phyloP scores from a whole-genome alignment of 2,888 invertebrate genomes.

The Hermodice carunculata region DNA sequence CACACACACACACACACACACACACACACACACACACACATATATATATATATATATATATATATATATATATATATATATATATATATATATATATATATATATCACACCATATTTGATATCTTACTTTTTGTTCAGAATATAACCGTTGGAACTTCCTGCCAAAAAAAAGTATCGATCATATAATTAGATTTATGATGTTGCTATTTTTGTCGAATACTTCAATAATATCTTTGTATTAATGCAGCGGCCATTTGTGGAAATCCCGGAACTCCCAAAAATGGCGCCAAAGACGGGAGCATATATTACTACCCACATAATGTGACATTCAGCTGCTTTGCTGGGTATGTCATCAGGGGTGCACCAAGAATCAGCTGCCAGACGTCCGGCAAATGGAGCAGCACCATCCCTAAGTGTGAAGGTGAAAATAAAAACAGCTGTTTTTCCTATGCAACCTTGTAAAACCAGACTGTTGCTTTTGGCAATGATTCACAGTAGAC shows the following conservation, averaged over 20 bases:
- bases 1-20: too few species aligned
- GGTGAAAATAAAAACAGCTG: not conserved
- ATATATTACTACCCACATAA: not conserved
- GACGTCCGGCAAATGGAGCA: not conserved
- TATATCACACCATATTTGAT: too few species aligned
- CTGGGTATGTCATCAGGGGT: not conserved
- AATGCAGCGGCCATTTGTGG: not conserved
- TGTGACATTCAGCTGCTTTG: slow-evolving; percentile 1
- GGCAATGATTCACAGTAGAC: too few species aligned
- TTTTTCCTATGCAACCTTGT: not conserved
- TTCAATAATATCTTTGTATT: not conserved
- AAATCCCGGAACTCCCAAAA: not conserved
- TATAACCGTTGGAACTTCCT: too few species aligned
- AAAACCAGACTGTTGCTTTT: too few species aligned
- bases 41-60: too few species aligned
- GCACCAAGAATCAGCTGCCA: not conserved
- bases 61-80: too few species aligned
- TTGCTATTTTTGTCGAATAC: not conserved
- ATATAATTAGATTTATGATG: not conserved
- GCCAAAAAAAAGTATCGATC: too few species aligned
- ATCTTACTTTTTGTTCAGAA: too few species aligned
- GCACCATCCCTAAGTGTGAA: not conserved
- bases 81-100: too few species aligned
- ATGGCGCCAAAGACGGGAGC: slow-evolving; percentile 2
- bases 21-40: too few species aligned